Base-by-base conservation (phyloP, 2,113 vertebrate species). In the Caracal caracal region DNA sequence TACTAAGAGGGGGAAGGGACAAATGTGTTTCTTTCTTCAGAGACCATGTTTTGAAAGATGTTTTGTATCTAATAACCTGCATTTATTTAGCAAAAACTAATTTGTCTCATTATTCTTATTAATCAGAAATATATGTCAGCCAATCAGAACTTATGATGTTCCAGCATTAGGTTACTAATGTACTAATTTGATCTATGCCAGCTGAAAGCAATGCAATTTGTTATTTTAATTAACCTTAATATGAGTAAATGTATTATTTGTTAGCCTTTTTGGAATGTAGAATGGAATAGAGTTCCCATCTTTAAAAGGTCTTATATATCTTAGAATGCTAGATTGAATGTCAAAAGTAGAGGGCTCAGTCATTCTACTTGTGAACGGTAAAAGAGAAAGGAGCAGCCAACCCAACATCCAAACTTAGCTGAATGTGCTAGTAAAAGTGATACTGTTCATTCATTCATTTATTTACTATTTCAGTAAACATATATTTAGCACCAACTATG, bases 191-290 rank as follows among this genome's bases (percentile, higher is more conserved):
- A 83, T 78, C 65, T 56, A 91, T 86, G 61, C 61, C 61, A 94
- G 47, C 40, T 61, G n/a, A 94, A 95, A 84, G 70, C 70, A 95
- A 94, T 93, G 88, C 22, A 93, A 97, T 95, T 85, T 87, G 40
- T 92, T 88, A 88, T 92, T 89, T 97, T 92, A 97, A 95, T 96
- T 97, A 97, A 87, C 75, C 76, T 97, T 86, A 35, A 71, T 66
- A 16, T 84, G 49, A 93, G 12, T 93, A 90, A 93, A 91, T 81
- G 4, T 56, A 43, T 88, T 78, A 43, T 81, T 86, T 93, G 35
- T 78, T 94, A 91, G 61, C 10, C 35, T 92, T 95, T 94, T 61
- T 40, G 33, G 13, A 85, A 88, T 9, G 12, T 82, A 81, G 35
- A 95, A 90, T 47, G 73, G 73, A 94, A 81, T 93, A 86, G 68